Base-by-base conservation (phyloP, 1,140 invertebrate genomes). In the Dendroctonus valens region DNA sequence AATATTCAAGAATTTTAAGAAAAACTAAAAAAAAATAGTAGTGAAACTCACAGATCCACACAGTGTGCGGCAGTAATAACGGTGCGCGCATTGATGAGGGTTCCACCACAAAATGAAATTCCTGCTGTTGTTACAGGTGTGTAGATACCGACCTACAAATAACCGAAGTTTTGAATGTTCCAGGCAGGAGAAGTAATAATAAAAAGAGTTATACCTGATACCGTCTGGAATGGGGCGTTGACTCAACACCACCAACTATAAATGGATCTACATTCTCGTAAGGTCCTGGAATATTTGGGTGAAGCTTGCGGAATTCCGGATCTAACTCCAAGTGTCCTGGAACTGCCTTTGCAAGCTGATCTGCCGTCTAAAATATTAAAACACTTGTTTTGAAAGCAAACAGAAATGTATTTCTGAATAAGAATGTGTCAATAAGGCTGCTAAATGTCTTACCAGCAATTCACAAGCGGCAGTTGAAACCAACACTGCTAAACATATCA, bases 51-150 rank as follows among this genome's bases (percentile, higher is more conserved):
- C 63, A 9, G 5, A 8, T 58, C 69, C 40, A 79, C 65, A 69
- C 85, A 87, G 71, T 87, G 85, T 11, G 82, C 85, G 5, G 85
- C 84, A 6, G 83, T 84, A 0, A 86, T 57, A 44, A 84, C 75
- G 68, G 74, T 83, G 2, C 75, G 59, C 5, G 74, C 69, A 8
- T 73, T 75, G 58, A 86, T 79, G 6, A 87, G 73, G 0, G 82
- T 79, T 12, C 81, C 85, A 9, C 84, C 84, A 65, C 85, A 87
- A 62, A 80, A 78, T 26, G 59, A 52, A 62, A 7, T 37, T n/a
- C 50, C 59, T 12, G 9, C 11, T 26, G 26, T 26, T 9, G 38
- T 9, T 41, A 51, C 54, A 7, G 57, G 57, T 11, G 38, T 44
- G 38, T 46, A 59, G 41, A 59, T 42, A 11, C 11, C 57, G 11